Evolutionary conservation across 2,797 vertebrate species (phyloP), one percentile per base, ranked within the genome.

Genomic region (Chaetodon trifasciatus): DNA sequence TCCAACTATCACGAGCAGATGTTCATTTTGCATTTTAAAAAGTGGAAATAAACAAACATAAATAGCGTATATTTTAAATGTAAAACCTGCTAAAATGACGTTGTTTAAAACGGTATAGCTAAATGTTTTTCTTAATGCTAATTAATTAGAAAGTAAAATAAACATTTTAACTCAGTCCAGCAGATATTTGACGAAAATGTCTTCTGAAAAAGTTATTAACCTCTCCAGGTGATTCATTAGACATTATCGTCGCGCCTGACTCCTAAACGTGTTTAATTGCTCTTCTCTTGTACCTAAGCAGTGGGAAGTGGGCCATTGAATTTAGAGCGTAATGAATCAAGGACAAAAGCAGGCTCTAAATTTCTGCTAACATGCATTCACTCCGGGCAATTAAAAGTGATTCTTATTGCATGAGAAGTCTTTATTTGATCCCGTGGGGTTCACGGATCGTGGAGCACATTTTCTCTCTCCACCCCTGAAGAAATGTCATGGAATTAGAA

Each of bases 191-290:
- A 47, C 57, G 37, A 52, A 79, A 82, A 40, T 74, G 49, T 78
- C 6, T 55, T 5, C 40, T 44, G 7, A 63, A 77, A 77, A 82
- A 90, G 35, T 80, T 85, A 76, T 70, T 28, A 62, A 66, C 65
- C 82, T 84, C 80, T 91, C 35, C 84, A 83, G 74, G 86, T 91
- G 81, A 91, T 90, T 89, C 50, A 91, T 83, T 81, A 46, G 66
- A 81, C 84, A 50, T 70, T 23, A 78, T 53, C 12, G 70, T 84
- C 53, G 86, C 69, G 70, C 68, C 80, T 89, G 79, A 81, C 88
- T 91, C 87, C 78, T 91, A 76, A 88, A 90, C 85, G 88, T 91
- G 87, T 93, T 92, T 88, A 93, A 93, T 89, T 90, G 91, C 86
- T 78, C 84, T 56, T 58, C 84, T 86, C 87, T 89, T 86, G 85